Percentiles rank a stretch among this genome's conserved stretches.
These are phyloP conservation scores for Conomelus anceps DNA, from an alignment of 2,888 invertebrate species.

Conservation along the genomic window DNA sequence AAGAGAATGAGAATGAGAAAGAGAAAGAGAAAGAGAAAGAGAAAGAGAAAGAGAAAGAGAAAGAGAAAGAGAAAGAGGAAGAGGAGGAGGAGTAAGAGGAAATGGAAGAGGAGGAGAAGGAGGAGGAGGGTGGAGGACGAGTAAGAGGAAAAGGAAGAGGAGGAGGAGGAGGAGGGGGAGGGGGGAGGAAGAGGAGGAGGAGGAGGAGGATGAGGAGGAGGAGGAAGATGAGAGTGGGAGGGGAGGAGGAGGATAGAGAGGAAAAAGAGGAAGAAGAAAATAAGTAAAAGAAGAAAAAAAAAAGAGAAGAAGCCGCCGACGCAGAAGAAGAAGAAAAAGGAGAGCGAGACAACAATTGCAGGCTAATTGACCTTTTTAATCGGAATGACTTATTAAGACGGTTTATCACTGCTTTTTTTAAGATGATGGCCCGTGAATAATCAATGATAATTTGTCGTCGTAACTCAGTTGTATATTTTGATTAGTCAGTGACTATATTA, in stretches of 20 bases:
- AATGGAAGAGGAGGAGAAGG: background rate
- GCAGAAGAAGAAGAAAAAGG: too few relatives aligned
- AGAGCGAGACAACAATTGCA: background rate
- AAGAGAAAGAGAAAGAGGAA: slow-evolving; percentile 26
- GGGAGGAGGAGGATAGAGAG: too few relatives aligned
- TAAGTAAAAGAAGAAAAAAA: too few relatives aligned
- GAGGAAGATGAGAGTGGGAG: too few relatives aligned
- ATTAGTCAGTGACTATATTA: background rate
- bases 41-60: background rate
- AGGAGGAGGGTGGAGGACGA: background rate
- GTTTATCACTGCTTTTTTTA: background rate
- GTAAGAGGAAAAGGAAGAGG: too few relatives aligned
- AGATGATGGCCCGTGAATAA: background rate
- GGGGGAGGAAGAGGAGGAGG: too few relatives aligned
- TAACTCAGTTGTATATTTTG: background rate
- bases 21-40: slow-evolving; percentile 7
- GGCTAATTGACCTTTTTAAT: background rate
- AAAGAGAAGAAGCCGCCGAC: too few relatives aligned
- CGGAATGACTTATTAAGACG: background rate
- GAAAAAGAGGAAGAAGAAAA: too few relatives aligned
- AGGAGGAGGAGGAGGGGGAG: too few relatives aligned
- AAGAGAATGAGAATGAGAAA: background rate
- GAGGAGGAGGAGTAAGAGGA: slow-evolving; percentile 24
- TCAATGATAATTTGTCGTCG: background rate
- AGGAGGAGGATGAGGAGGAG: too few relatives aligned